Evolutionary conservation across 2,888 invertebrate genomes (phyloP), one percentile per base, ranked within the genome.

Genomic region (Drosophila acutilabella): DNA sequence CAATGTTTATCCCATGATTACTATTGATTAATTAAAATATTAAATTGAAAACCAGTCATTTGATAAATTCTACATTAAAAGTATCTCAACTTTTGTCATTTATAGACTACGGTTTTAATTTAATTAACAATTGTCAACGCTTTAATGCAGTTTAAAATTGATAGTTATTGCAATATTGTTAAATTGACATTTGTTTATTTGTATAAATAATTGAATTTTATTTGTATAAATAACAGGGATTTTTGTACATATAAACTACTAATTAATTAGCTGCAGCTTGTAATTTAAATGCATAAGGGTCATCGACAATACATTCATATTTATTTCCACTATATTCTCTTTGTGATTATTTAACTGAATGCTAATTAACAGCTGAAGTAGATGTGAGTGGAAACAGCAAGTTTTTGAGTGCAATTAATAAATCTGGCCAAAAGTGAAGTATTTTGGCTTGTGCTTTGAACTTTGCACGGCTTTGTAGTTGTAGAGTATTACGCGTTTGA

Each of bases 211-310:
- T 48, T 13, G 40, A 14, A 50, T 13, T 36, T 26, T 13, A 59
- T 48, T n/a, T 52, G 52, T 40, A 38, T 48, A 38, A 18, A 50
- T 41, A 50, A 41, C n/a, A 26, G 38, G 2, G 20, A 20, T 52
- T 57, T 50, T 26, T 13, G 36, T 26, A 38, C 30, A 20, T 6
- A 14, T 7, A 30, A 40, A 40, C 50, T 30, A 38, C 54, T 56
- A 54, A 57, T 78, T 78, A 74, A 78, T 78, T 59, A 59, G 68
- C 67, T 26, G 30, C 40, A 54, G 48, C 33, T 33, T 74, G 54
- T 58, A 57, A 47, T 50, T 52, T 38, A n/a, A 51, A 56, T 65
- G 44, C 33, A 36, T 4, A 51, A 56, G 45, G 44, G 38, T 14
- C 54, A 61, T 78, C 60, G 56, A 53, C 41, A 41, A 33, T 23